Evolutionary conservation across 2,888 invertebrate species (phyloP), one percentile per base, ranked within the genome.

Genomic region (Hydrotaea cyrtoneurina): DNA sequence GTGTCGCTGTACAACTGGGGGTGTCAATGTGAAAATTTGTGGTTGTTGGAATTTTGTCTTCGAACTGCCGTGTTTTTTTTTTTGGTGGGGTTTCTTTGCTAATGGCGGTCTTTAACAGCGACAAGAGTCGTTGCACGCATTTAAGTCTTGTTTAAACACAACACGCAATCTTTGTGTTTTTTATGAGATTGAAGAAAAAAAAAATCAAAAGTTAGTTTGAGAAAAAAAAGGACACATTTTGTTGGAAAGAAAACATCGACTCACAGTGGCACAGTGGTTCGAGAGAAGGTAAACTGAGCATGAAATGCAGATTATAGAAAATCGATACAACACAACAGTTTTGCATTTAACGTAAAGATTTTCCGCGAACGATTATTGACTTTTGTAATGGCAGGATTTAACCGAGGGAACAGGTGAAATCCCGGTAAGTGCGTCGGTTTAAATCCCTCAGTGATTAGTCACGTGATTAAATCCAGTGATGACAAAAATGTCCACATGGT

Each of bases 141-240:
- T 59, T 73, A 66, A 73, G 69, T 53, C 72, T 69, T 81, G 64
- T 72, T 50, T 66, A 31, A 79, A 76, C 79, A 66, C 55, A 55
- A 79, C 85, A 85, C 77, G 82, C 85, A 77, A 85, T 17, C 73
- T 23, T 59, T 2, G 57, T 50, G 26, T 46, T 71, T 17, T 23
- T 57, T 73, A 73, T 53, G 50, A 31, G 19, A 53, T 46, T 31
- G n/a, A n/a, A 31, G 31, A 2, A 31, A 53, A 53, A 62, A 50
- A 62, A 31, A 64, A 23, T 21, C 15, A 5, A 19, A 66, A 39
- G 11, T 46, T 43, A 10, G 69, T 5, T 69, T 46, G 19, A 17
- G 46, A 43, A 46, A 69, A 46, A 69, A n/a, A n/a, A n/a, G n/a
- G n/a, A n/a, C 17, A 46, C 5, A 7, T 39, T 39, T 39, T 17